Conservation (phyloP, 2,888 invertebrate species). For the Amblyjoppa fuscipennis region DNA sequence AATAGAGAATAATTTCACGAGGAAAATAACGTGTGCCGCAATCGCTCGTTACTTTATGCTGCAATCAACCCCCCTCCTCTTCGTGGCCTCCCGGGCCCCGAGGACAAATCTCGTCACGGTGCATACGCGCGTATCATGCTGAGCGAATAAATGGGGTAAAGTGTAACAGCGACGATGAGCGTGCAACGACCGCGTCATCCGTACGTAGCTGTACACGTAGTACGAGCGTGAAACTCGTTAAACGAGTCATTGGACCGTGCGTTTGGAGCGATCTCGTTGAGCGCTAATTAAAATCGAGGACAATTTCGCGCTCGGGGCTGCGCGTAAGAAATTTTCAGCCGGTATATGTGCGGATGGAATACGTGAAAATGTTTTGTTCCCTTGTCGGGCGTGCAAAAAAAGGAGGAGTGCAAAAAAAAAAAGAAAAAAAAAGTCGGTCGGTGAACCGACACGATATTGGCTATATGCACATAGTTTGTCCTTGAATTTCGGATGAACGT, state of each 20-base stretch:
- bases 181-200: constrained; percentile 27
- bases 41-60: no score
- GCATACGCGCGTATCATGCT: constrained; percentile 33
- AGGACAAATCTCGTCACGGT: constrained; percentile 40
- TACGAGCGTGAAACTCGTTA: constrained; percentile 51
- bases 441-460: not conserved
- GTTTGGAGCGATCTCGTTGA: constrained; percentile 60
- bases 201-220: constrained; percentile 15
- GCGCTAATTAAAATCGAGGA: constrained; percentile 66
- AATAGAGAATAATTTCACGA: no score
- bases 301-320: constrained; percentile 54
- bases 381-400: no score
- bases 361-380: not conserved
- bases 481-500: constrained; percentile 3
- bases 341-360: not conserved
- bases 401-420: not conserved
- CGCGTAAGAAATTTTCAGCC: constrained; percentile 18
- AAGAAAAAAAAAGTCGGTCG: not conserved
- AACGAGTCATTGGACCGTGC: constrained; percentile 67
- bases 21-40: no score
- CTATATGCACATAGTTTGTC: not conserved
- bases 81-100: not conserved
- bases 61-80: no score
- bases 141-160: constrained; percentile 54
- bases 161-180: constrained; percentile 36